A percentile compares a stretch with the other conserved stretches of the same genome.
phyloP scores from a whole-genome alignment of 2,113 vertebrate genomes.

The Electrona antarctica region DNA sequence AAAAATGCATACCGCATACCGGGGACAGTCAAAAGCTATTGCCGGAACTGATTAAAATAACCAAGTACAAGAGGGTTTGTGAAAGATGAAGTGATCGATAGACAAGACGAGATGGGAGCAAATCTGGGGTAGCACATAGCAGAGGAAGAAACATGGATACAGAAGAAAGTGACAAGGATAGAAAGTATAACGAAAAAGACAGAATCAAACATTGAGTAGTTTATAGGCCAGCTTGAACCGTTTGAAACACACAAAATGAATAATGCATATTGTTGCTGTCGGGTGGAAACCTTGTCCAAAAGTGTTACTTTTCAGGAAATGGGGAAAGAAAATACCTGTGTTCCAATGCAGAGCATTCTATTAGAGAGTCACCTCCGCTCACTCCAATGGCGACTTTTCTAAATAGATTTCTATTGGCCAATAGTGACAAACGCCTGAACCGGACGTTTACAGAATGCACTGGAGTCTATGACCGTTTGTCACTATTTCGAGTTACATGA shows the following conservation, averaged over 20 bases:
- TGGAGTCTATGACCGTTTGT: too few relatives aligned
- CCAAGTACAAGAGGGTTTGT: too few relatives aligned
- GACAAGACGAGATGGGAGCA: not conserved
- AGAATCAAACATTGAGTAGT: conserved; percentile 33
- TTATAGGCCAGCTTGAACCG: conserved; percentile 35
- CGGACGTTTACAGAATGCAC: too few relatives aligned
- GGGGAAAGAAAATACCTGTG: too few relatives aligned
- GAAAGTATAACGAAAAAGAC: not conserved
- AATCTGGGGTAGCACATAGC: not conserved
- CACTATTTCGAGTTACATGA: too few relatives aligned
- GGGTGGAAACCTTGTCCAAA: too few relatives aligned
- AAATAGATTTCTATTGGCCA: too few relatives aligned
- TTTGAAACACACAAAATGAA: conserved; percentile 48
- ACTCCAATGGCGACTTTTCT: too few relatives aligned
- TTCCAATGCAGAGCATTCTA: too few relatives aligned
- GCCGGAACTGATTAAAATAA: not conserved
- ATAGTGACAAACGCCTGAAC: too few relatives aligned
- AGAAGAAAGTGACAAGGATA: conserved; percentile 1
- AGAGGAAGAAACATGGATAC: not conserved
- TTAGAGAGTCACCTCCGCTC: too few relatives aligned
- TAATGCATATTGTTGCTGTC: conserved; percentile 35
- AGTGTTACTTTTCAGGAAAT: too few relatives aligned
- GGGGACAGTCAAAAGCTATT: not conserved
- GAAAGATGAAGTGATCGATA: not conserved
- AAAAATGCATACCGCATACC: not conserved